A percentile compares a stretch with the other conserved stretches of the same genome.
These are phyloP conservation scores for Philypnodon macrostomus DNA, from an alignment of 2,797 vertebrate genomes.

Conservation along the genomic window DNA sequence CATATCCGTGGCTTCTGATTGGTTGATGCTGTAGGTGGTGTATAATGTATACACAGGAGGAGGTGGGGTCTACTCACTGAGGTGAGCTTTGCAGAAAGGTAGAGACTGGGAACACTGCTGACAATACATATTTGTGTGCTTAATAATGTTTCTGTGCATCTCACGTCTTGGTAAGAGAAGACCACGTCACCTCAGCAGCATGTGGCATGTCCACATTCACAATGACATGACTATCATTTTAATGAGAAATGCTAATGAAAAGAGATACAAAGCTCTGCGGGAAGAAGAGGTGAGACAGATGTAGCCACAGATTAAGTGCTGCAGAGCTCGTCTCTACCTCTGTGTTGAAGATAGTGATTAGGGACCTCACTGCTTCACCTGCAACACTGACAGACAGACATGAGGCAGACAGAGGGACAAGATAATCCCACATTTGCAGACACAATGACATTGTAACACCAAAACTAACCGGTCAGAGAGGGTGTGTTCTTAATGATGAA, in stretches of 20 bases:
- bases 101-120: slow-evolving; percentile 47
- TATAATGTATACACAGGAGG: slow-evolving; percentile 69
- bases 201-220: slow-evolving; percentile 39
- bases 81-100: slow-evolving; percentile 50
- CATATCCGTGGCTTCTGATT: slow-evolving; percentile 62
- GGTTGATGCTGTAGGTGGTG: slow-evolving; percentile 59
- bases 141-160: slow-evolving; percentile 4
- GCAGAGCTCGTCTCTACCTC: slow-evolving; percentile 32
- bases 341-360: slow-evolving; percentile 51
- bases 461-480: slow-evolving; percentile 8
- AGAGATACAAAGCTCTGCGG: slow-evolving; percentile 28
- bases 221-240: slow-evolving; percentile 29
- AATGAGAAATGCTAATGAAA: slow-evolving; percentile 59
- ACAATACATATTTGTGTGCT: slow-evolving; percentile 46
- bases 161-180: slow-evolving; percentile 8
- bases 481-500: slow-evolving; percentile 34
- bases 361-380: slow-evolving; percentile 48
- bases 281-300: slow-evolving; percentile 22
- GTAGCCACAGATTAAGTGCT: slow-evolving; percentile 23
- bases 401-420: not conserved
- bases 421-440: not conserved
- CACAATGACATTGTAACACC: not conserved
- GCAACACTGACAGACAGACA: slow-evolving; percentile 14
- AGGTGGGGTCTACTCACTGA: slow-evolving; percentile 45
- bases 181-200: slow-evolving; percentile 9